phyloP scores from a whole-genome alignment of 1,140 invertebrate species.

The Leucophenga varia region DNA sequence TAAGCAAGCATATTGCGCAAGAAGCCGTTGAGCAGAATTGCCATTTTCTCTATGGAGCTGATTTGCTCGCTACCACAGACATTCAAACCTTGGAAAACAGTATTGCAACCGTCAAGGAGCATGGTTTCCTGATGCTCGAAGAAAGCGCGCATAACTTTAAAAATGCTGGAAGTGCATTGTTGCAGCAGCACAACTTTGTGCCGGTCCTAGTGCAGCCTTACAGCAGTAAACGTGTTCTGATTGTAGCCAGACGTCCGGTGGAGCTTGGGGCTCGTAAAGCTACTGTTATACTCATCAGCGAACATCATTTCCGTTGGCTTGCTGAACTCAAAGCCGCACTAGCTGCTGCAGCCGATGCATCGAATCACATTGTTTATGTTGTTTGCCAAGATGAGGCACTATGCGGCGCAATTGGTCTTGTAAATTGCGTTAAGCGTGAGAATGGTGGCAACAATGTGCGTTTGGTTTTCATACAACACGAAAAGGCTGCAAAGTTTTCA shows the following conservation, averaged over 20 bases:
- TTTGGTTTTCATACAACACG: constrained; percentile 67
- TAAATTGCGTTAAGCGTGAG: constrained; percentile 85
- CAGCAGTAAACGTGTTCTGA: constrained; percentile 61
- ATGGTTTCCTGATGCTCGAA: constrained; percentile 77
- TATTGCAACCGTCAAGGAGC: constrained; percentile 63
- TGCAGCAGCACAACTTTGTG: constrained; percentile 58
- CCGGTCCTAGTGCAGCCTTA: constrained; percentile 57
- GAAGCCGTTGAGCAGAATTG: constrained; percentile 65
- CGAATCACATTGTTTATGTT: constrained; percentile 66
- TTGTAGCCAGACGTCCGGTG: constrained; percentile 61
- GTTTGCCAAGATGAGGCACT: constrained; percentile 66
- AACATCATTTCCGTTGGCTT: constrained; percentile 77
- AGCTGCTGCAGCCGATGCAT: constrained; percentile 60
- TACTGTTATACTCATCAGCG: constrained; percentile 58
- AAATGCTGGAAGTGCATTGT: constrained; percentile 46
- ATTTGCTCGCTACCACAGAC: constrained; percentile 60
- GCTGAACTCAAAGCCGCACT: constrained; percentile 72
- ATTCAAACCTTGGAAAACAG: constrained; percentile 60
- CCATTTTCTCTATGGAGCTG: constrained; percentile 65
- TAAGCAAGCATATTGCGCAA: constrained; percentile 59
- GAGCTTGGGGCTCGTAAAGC: constrained; percentile 25
- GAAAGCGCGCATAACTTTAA: constrained; percentile 65
- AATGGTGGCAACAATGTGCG: constrained; percentile 72
- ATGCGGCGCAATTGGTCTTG: constrained; percentile 81
- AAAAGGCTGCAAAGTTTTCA: constrained; percentile 63